These are phyloP conservation scores for Drosophila rhopaloa DNA, from an alignment of 1,140 invertebrate genomes.

Conservation along the genomic window DNA sequence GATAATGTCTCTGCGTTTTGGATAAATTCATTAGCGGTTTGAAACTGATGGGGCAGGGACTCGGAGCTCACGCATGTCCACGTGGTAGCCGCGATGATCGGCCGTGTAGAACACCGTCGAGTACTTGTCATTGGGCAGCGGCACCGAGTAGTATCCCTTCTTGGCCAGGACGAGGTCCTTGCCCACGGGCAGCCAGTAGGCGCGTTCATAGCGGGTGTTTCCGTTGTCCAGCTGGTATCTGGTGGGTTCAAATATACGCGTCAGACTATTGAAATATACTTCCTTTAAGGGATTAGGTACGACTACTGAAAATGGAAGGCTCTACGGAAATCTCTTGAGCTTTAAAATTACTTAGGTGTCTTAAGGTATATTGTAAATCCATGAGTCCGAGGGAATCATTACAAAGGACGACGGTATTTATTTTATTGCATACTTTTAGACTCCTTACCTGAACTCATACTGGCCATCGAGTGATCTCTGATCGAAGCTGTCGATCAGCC, in stretches of 20 bases:
- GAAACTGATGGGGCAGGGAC: background rate
- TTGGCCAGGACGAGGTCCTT: conserved; percentile 60
- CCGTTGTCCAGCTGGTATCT: conserved; percentile 74
- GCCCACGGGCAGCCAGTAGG: conserved; percentile 71
- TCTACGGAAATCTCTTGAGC: too few species aligned
- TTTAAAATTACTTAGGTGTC: too few species aligned
- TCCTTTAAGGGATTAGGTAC: too few species aligned
- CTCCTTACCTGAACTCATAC: conserved; percentile 69
- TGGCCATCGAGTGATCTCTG: conserved; percentile 52
- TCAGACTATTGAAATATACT: too few species aligned
- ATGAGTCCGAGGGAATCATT: too few species aligned
- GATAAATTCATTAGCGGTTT: conserved; percentile 41
- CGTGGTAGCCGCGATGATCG: conserved; percentile 71
- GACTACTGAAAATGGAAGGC: too few species aligned
- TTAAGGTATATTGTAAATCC: too few species aligned
- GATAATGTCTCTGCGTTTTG: conserved; percentile 72
- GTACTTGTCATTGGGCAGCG: conserved; percentile 54
- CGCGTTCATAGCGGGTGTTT: conserved; percentile 76
- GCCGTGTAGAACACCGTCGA: conserved; percentile 73
- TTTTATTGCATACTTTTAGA: too few species aligned
- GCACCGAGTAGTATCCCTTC: conserved; percentile 71
- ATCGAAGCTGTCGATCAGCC: conserved; percentile 63
- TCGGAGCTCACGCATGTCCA: conserved; percentile 66
- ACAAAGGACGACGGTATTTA: too few species aligned
- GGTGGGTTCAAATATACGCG: background rate